Conservation (phyloP, 2,113 vertebrate genomes). For the Pseudonaja textilis region DNA sequence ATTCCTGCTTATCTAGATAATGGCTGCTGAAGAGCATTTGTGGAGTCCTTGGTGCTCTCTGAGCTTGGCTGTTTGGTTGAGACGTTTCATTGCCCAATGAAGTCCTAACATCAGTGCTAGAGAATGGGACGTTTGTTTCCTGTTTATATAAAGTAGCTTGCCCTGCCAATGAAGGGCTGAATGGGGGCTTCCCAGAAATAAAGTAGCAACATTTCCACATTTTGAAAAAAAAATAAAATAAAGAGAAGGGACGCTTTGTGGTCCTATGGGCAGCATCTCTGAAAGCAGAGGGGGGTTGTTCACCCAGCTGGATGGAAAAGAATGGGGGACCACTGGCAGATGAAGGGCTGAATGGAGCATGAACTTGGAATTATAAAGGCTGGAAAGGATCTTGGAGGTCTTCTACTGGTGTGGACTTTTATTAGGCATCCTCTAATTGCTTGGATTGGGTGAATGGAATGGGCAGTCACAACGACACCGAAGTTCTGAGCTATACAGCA, state of each 20-base stretch:
- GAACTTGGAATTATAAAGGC: background rate
- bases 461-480: background rate
- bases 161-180: too few relatives aligned
- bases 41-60: too few relatives aligned
- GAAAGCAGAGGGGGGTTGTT: background rate
- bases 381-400: background rate
- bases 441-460: background rate
- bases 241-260: background rate
- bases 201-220: too few relatives aligned
- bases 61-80: too few relatives aligned
- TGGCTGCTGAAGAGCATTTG: background rate
- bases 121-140: too few relatives aligned
- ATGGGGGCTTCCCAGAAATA: too few relatives aligned
- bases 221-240: too few relatives aligned
- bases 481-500: background rate
- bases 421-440: background rate
- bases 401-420: background rate
- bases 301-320: background rate
- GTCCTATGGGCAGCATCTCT: background rate
- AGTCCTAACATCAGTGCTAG: too few relatives aligned
- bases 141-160: too few relatives aligned
- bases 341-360: background rate
- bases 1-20: background rate
- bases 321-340: background rate
- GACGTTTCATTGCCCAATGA: too few relatives aligned